Base-by-base conservation (phyloP, 1,140 invertebrate species). In the Lepidurus arcticus region DNA sequence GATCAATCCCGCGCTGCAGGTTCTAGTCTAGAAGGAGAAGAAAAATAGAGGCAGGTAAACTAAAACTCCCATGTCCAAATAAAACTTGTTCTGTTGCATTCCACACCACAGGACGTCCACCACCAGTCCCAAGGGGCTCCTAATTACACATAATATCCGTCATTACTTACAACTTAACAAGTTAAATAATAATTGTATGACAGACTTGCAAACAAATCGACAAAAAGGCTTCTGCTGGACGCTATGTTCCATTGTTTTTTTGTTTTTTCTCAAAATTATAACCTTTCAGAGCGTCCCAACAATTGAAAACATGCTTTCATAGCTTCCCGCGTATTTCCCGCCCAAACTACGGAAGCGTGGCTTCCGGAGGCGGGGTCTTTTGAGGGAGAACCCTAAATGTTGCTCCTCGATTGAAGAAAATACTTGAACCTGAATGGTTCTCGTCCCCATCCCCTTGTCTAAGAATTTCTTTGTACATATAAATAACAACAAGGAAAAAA, bases 21-120 rank as follows among this genome's bases (percentile, higher is more conserved):
- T 13, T 13, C 21, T 65, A 65, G 34, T 34, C 34, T 65, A 16
- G 53, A 9, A 65, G 16, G 5, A 21, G 6, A 65, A 65, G 21
- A 65, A 65, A 65, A 16, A 8, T 7, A 13, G 16, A 9, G 13
- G 53, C 9, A 9, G 21, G 53, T 21, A n/a, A 9, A 65, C 53
- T 65, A 65, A 65, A 65, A 13, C 34, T 34, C 13, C 53, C 53
- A 16, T 65, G 53, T 65, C 53, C 53, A 65, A 65, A 65, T 21
- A 65, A 21, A 65, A 65, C n/a, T 65, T 65, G 53, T 65, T 65
- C 53, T 65, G 53, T 65, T 65, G 53, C 53, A 65, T 65, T 65
- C 53, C 53, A 65, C 53, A 65, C 53, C 53, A 21, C 53, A 65
- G 53, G 53, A 65, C 53, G 53, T 65, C 53, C 53, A 65, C 53